Evolutionary conservation across 2,113 vertebrate species (phyloP), one percentile per base, ranked within the genome.

Genomic region (Clarias batrachus): DNA sequence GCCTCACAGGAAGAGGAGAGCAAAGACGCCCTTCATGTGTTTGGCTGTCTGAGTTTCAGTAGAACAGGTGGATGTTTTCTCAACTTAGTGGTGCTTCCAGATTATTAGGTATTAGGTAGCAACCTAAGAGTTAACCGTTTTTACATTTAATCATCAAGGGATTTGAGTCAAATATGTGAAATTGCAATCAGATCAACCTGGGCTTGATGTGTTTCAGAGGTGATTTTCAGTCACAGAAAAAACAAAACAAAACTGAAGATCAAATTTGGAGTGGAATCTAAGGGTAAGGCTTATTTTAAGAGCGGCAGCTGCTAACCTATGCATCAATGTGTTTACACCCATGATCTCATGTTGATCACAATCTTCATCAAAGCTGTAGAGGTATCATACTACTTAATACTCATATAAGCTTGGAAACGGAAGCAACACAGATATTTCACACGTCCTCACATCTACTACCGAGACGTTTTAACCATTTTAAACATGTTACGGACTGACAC

Each of bases 361-460:
- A 56, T 77, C n/a, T 77, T 77, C 56, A 77, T 27, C 23, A 77
- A n/a, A 83, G 30, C 68, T 41, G 33, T 57, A 21, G 23, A 87
- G 73, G 68, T 76, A 79, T 83, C 86, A 60, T n/a, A 60, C 52
- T 52, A 78, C 89, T 85, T 66, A 87, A 59, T 80, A 70, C 79
- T 59, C 25, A 83, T 74, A 84, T 89, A 21, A 71, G 85, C 79
- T 85, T 83, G 70, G 54, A 25, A 71, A 68, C 4, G 19, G 8
- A 41, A 27, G 9, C 16, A 48, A 52, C 71, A 27, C 30, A 17
- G 13, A 7, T 37, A 17, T 21, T 30, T 71, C 33, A 37, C 3
- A 9, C 19, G 14, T 25, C 77, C 52, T 13, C 25, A 48, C 13
- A 37, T 74, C 81, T 57, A 62, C 52, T 30, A 54, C 70, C n/a